Base-by-base conservation (phyloP, 2,888 invertebrate species). In the Phaedon cochleariae region DNA sequence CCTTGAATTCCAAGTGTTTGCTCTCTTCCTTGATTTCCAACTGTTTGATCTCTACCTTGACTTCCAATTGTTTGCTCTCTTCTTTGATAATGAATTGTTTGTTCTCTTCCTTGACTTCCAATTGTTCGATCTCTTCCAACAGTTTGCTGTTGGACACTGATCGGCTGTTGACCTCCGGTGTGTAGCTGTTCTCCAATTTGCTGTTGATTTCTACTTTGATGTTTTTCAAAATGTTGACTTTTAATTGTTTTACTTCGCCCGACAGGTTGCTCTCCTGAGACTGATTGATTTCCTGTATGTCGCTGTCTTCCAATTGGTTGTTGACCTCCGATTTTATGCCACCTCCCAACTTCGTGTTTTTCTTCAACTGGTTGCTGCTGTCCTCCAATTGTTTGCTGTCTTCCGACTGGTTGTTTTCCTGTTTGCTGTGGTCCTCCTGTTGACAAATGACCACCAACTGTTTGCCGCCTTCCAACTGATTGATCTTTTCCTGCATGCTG, bases 21-120 rank as follows among this genome's bases (percentile, higher is more conserved):
- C 49, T 60, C 6, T 26, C 10, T n/a, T n/a, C n/a, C n/a, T 26
- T 37, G 41, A 45, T 57, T 10, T 34, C 34, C 12, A 34, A 34
- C 45, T 41, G 41, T 10, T 64, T 64, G 46, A 9, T 59, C 21
- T 29, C 34, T 29, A n/a, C n/a, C n/a, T n/a, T n/a, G n/a, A n/a
- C n/a, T n/a, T 45, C 54, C 53, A 52, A 59, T 12, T 51, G 21
- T 29, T 10, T 34, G 21, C 49, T 60, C 6, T 26, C 6, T 6
- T 26, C 4, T 26, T 26, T 26, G 26, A 5, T 26, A 6, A 26
- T 26, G n/a, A 52, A 59, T 12, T 51, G 21, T 29, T 10, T 34
- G 21, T 60, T 60, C 6, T 26, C 10, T 10, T 34, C 2, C 10
- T 34, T 34, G 31, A 34, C 31, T 34, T 34, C 31, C 31, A 10